Base-by-base conservation (phyloP, 2,113 vertebrate species). In the Sphaerodactylus townsendi region DNA sequence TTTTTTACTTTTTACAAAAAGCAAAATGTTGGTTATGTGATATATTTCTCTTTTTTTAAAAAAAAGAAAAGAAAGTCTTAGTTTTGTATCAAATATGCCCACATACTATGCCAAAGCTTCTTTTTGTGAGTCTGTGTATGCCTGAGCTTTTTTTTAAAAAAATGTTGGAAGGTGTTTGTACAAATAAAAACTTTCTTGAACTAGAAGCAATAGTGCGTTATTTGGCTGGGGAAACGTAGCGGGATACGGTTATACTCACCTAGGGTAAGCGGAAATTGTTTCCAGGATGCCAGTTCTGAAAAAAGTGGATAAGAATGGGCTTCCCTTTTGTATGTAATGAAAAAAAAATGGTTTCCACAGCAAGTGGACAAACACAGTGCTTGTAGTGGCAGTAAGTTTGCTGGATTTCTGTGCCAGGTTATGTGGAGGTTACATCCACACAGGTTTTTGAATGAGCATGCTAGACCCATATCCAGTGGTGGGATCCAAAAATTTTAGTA, bases 11-110 rank as follows among this genome's bases (percentile, higher is more conserved):
- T 95, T 83, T 94, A 84, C 92, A 93, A 87, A 84, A 48, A 53
- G 71, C 79, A 87, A 85, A 93, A 93, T 81, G 86, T 90, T 83
- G 93, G 71, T 95, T 93, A 95, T 96, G 94, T 95, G 92, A 92
- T 88, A 95, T 95, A 94, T 95, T 96, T 95, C 95, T 95, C 96
- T 96, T 93, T 94, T 96, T 94, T 93, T n/a, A n/a, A n/a, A 74
- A 94, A 94, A 39, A 94, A 93, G 79, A 96, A 95, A 79, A 65
- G 93, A 85, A 92, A 35, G 86, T 77, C 46, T 77, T 98, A 97
- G 97, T 98, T 98, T 98, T 98, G 97, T 98, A 98, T 96, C 95
- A 86, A 94, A 95, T 94, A 96, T 94, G 96, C 93, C 86, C 87
- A 85, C 91, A 94, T 97, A 93, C 91, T 88, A 97, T 96, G 97